Conservation (phyloP, 2,113 vertebrate genomes). For the Hippopotamus amphibius region DNA sequence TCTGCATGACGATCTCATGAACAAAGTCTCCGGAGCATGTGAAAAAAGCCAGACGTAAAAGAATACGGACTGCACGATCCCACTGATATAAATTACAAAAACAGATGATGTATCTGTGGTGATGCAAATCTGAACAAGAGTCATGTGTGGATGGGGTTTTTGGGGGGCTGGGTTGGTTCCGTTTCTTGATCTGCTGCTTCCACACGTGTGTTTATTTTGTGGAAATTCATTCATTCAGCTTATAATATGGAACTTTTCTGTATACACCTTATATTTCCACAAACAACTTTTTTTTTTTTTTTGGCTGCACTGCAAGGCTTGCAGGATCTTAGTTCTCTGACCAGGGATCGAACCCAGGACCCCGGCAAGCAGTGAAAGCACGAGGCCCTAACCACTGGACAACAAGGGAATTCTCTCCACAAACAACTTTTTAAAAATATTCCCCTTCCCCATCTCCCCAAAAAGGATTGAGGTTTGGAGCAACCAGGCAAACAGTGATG, state of each 20-base stretch:
- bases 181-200: not conserved
- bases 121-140: not conserved
- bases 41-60: not conserved
- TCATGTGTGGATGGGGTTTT: not conserved
- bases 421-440: not conserved
- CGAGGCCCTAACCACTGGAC: not conserved
- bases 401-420: not conserved
- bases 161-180: no score
- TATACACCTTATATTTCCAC: not conserved
- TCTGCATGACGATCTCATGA: not conserved
- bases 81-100: not conserved
- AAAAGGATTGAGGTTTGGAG: not conserved
- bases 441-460: accelerated
- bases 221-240: not conserved
- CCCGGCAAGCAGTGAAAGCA: not conserved
- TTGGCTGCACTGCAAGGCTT: not conserved
- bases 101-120: not conserved
- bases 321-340: not conserved
- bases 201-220: not conserved
- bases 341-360: no score
- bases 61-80: not conserved
- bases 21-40: not conserved
- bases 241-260: not conserved
- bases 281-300: not conserved
- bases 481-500: not conserved